Evolutionary conservation across 92 coral and sea anemone genomes (phyloP).

Genomic region (Pocillopora meandrina): DNA sequence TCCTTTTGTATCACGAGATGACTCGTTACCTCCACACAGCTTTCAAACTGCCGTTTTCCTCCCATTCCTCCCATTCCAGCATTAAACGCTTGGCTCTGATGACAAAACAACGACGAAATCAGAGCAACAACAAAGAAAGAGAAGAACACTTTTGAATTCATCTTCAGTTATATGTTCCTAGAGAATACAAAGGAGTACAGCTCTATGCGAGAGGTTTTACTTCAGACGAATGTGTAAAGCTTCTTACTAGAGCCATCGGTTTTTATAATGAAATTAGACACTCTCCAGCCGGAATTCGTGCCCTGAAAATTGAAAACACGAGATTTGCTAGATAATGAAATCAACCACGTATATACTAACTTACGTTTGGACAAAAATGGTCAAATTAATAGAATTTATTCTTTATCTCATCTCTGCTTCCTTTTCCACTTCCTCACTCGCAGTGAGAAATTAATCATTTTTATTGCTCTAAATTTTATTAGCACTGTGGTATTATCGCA

Average conservation of each 20-base stretch:
- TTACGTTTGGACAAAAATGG: background rate
- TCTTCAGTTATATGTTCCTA: background rate
- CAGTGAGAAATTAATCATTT: slow-evolving; percentile 5
- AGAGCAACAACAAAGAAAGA: background rate
- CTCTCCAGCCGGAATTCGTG: slow-evolving; percentile 25
- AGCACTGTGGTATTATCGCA: background rate
- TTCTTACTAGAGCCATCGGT: background rate
- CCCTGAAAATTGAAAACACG: slow-evolving; percentile 12
- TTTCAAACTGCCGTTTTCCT: background rate
- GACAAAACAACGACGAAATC: background rate
- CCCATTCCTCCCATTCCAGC: background rate
- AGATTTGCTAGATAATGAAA: slow-evolving; percentile 4
- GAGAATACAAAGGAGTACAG: background rate
- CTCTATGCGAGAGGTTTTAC: background rate
- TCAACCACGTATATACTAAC: background rate
- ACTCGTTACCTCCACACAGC: slow-evolving; percentile 11
- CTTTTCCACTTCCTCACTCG: background rate
- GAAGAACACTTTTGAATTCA: slow-evolving; percentile 21
- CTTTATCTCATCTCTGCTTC: slow-evolving; percentile 18
- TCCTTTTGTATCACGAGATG: background rate
- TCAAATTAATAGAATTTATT: background rate
- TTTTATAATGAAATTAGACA: slow-evolving; percentile 19
- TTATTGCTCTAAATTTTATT: background rate
- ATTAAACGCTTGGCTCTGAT: slow-evolving; percentile 11
- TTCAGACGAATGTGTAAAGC: background rate